A percentile compares a stretch with the other conserved stretches of the same genome.
Evolutionary conservation across 2,113 vertebrate genomes (phyloP).

Genomic region (Columba livia): DNA sequence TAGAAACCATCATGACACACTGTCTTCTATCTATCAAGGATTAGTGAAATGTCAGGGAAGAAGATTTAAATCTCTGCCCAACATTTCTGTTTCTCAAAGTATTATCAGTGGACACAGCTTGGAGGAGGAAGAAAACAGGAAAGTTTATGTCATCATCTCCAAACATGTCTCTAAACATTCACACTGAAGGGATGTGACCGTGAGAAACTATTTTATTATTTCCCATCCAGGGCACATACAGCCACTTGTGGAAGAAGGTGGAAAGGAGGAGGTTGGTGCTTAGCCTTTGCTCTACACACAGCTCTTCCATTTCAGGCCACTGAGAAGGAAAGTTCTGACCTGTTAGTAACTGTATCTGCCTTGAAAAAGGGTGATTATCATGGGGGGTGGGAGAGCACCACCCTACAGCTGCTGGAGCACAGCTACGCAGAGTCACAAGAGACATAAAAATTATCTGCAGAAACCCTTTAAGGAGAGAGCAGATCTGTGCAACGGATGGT

Average conservation of each 20-base stretch:
- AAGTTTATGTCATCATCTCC: neutral
- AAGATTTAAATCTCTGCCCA: neutral
- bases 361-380: neutral
- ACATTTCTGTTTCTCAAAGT: neutral
- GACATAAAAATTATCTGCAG: conserved; percentile 26
- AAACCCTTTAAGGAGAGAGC: conserved; percentile 40
- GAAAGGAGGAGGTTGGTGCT: neutral
- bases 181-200: neutral
- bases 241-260: neutral
- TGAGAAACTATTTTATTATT: neutral
- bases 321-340: neutral
- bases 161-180: neutral
- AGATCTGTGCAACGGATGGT: conserved; percentile 40
- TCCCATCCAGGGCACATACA: neutral
- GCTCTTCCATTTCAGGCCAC: neutral
- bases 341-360: neutral
- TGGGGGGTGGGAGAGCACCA: neutral
- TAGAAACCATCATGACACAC: neutral
- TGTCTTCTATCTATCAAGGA: neutral
- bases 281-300: neutral
- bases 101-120: neutral
- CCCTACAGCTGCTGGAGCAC: neutral
- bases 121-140: neutral
- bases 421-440: neutral
- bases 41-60: neutral